Conservation (phyloP, 2,888 invertebrate genomes). For the Sinelater perroti region DNA sequence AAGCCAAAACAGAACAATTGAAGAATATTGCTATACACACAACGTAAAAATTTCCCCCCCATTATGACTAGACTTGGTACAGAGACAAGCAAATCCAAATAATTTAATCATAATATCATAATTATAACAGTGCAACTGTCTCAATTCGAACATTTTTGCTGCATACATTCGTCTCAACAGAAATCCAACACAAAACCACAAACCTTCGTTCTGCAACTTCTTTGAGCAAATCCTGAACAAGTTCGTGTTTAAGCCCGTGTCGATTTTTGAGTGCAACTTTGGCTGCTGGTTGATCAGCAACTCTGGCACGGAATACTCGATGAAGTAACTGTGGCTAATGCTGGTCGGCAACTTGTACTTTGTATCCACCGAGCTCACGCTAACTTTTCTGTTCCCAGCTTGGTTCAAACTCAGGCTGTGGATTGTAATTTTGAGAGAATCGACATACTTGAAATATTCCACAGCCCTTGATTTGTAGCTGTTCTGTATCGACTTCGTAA, state of each 20-base stretch:
- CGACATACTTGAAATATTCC: conserved; percentile 54
- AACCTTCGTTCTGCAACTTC: conserved; percentile 58
- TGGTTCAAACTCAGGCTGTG: conserved; percentile 60
- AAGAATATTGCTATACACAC: too few species aligned
- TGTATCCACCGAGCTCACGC: conserved; percentile 30
- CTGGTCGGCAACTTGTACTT: conserved; percentile 41
- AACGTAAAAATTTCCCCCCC: too few species aligned
- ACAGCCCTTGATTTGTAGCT: conserved; percentile 30
- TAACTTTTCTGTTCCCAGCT: conserved; percentile 59
- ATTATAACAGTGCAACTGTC: too few species aligned
- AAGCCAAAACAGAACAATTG: too few species aligned
- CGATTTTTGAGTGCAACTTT: conserved; percentile 54
- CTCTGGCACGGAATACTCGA: conserved; percentile 61
- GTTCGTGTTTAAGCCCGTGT: conserved; percentile 55
- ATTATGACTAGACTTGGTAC: too few species aligned
- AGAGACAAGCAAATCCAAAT: too few species aligned
- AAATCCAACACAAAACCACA: too few species aligned
- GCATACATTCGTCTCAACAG: too few species aligned
- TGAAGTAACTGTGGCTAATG: conserved; percentile 58
- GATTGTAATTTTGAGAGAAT: conserved; percentile 60
- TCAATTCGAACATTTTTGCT: too few species aligned
- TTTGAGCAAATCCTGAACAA: conserved; percentile 58
- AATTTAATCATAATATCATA: too few species aligned
- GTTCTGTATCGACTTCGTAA: conserved; percentile 40
- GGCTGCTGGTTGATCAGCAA: conserved; percentile 45